Evolutionary conservation across 1,140 invertebrate genomes (phyloP).

Genomic region (Ditylenchus dipsaci): DNA sequence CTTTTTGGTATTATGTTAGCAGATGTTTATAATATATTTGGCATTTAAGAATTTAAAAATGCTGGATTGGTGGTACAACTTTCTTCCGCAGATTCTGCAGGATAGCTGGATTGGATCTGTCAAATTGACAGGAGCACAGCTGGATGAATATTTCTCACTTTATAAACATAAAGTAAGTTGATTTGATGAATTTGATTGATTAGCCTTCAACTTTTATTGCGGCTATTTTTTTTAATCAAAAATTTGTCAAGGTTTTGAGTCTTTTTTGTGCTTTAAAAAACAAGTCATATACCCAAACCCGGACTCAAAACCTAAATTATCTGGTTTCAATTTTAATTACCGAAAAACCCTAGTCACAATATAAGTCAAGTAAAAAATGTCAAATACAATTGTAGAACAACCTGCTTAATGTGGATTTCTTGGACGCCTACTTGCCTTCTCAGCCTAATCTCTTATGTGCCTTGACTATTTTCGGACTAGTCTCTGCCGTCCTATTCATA

Average conservation of each 20-base stretch:
- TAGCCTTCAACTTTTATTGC: neutral
- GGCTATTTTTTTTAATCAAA: no score
- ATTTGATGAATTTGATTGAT: neutral
- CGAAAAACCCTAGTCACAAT: no score
- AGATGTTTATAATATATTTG: no score
- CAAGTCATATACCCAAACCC: no score
- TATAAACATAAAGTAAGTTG: neutral
- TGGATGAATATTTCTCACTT: neutral
- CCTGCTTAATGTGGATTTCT: neutral
- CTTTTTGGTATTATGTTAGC: no score
- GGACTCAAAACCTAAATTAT: no score
- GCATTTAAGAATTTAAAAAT: neutral
- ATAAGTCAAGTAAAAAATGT: no score
- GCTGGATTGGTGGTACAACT: conserved; percentile 1
- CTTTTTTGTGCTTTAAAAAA: no score
- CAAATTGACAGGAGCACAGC: neutral
- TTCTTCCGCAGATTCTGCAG: neutral
- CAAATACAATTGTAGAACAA: neutral
- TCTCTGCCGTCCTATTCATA: neutral
- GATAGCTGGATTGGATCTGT: neutral
- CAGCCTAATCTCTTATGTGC: conserved; percentile 9
- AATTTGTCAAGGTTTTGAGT: no score
- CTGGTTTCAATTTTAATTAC: no score
- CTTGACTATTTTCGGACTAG: conserved; percentile 3
- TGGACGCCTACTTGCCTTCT: conserved; percentile 5